Base-by-base conservation (phyloP, 2,113 vertebrate genomes). In the Petroica traversi region DNA sequence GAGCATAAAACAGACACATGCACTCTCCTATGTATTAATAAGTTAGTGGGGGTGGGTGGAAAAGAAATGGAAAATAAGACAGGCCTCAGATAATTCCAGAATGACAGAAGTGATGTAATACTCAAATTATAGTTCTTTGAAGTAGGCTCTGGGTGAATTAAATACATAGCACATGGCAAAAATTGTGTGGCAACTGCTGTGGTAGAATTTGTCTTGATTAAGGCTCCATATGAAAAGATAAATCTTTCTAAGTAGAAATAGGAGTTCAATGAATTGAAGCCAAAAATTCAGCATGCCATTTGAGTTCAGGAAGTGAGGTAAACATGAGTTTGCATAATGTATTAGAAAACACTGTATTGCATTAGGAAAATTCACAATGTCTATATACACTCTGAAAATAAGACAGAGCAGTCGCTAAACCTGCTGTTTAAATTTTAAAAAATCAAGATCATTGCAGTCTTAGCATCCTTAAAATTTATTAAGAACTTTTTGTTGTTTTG, bases 151-250 rank as follows among this genome's bases (percentile, higher is more conserved):
- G 84, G 67, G 72, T 93, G 95, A 97, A 95, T 81, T 82, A 97
- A 95, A 94, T 91, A 87, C 57, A 75, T 43, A 97, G 85, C 96
- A 96, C 96, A 97, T 95, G 95, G 94, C 6, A 51, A 97, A 95
- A 97, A 97, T 95, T 92, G 40, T 97, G 93, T 92, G 92, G 89
- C 92, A 97, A 97, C 61, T 93, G 92, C 90, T 92, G 79, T 83
- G 88, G 91, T 92, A 83, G 85, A 95, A 97, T 96, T 97, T 97
- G 75, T 97, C 96, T 96, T 97, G 92, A 98, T 97, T 98, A 97
- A 96, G 73, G 19, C 51, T 96, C 78, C 67, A 83, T 67, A 61
- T 88, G 88, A 96, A 97, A 97, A 96, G 52, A 97, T 95, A 96
- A 98, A 97, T 97, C 94, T 95, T 93, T 45, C 66, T 95, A 95